These are phyloP conservation scores for Drosophila albomicans DNA, from an alignment of 1,140 invertebrate species.

Conservation along the genomic window DNA sequence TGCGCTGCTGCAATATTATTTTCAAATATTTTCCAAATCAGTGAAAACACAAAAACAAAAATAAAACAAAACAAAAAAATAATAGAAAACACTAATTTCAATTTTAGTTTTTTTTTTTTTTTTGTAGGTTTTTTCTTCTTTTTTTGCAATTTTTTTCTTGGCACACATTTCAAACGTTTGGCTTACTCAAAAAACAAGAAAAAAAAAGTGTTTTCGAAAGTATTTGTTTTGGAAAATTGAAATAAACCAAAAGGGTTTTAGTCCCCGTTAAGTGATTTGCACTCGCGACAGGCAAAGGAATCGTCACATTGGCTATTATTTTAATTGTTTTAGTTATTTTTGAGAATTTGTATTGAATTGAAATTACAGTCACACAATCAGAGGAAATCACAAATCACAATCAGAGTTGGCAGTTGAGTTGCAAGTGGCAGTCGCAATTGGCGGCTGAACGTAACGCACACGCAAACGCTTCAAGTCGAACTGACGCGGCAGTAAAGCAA, in stretches of 20 bases:
- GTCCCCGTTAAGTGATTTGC: conserved; percentile 25
- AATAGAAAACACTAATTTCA: conserved; percentile 22
- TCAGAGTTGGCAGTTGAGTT: conserved; percentile 13
- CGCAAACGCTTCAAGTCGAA: conserved; percentile 78
- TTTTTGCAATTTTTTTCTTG: neutral
- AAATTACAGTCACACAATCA: conserved; percentile 20
- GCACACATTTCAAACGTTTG: conserved; percentile 5
- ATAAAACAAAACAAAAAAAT: conserved; percentile 12
- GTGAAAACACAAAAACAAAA: conserved; percentile 20
- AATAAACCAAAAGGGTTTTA: neutral
- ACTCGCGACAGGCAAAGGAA: conserved; percentile 39
- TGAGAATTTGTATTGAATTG: neutral
- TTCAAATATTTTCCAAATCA: neutral
- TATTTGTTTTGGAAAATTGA: conserved; percentile 1
- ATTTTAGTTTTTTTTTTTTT: conserved; percentile 5
- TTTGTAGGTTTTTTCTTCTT: neutral
- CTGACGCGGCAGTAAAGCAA: conserved; percentile 56
- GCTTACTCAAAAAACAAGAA: conserved; percentile 49
- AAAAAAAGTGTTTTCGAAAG: conserved; percentile 26
- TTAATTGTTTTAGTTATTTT: too few species aligned
- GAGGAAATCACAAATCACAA: conserved; percentile 22
- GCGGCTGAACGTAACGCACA: conserved; percentile 73
- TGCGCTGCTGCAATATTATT: conserved; percentile 12
- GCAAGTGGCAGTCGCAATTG: conserved; percentile 4
- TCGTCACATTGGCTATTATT: neutral